Conservation (phyloP, 2,113 vertebrate genomes). For the Aramus guarauna region DNA sequence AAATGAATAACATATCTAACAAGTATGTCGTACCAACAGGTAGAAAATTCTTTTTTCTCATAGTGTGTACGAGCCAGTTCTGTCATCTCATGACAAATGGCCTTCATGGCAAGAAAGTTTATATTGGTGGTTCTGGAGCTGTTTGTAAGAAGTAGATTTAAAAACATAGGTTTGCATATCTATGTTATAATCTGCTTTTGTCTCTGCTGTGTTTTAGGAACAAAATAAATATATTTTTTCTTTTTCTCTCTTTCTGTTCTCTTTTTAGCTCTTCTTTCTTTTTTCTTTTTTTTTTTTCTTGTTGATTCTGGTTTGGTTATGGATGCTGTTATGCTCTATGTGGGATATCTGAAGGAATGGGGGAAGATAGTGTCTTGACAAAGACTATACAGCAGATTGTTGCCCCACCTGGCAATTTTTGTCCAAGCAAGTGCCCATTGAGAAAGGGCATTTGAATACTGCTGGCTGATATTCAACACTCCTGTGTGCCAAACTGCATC, state of each 20-base stretch:
- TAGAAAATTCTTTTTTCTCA: not conserved
- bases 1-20: not conserved
- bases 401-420: not conserved
- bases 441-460: not conserved
- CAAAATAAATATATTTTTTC: not conserved
- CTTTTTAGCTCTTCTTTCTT: no score
- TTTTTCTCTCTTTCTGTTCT: no score
- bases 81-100: not conserved
- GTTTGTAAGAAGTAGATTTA: not conserved
- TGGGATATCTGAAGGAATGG: not conserved
- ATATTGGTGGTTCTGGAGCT: not conserved
- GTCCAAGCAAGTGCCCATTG: not conserved
- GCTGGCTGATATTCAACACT: not conserved
- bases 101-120: not conserved
- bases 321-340: not conserved
- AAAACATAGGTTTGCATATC: not conserved
- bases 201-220: not conserved
- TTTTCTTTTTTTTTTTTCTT: not conserved
- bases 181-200: not conserved
- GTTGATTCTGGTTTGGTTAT: not conserved
- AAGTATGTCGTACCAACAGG: not conserved
- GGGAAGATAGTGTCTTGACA: not conserved
- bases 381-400: not conserved
- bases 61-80: not conserved
- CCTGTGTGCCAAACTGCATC: not conserved